A percentile compares a stretch with the other conserved stretches of the same genome.
Evolutionary conservation across 2,888 invertebrate species (phyloP).

Genomic region (Tholera decimalis): DNA sequence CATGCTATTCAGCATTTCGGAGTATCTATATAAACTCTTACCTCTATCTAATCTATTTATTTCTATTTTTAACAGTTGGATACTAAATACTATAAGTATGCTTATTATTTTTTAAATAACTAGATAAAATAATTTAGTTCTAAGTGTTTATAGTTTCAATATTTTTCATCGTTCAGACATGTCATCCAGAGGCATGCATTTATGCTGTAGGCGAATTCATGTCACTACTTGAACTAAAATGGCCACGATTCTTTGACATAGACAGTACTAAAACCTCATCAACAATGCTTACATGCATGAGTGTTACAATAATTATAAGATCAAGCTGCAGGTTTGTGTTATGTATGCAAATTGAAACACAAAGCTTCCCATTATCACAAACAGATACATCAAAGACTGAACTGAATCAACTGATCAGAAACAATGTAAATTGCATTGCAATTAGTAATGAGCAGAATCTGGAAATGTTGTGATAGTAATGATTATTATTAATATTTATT

Average conservation of each 20-base stretch:
- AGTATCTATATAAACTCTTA: too few relatives aligned
- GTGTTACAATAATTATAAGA: background rate
- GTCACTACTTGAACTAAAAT: background rate
- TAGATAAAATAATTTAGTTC: too few relatives aligned
- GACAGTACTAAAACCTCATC: background rate
- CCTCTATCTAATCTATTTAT: too few relatives aligned
- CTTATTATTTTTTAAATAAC: too few relatives aligned
- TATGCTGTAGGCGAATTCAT: too few relatives aligned
- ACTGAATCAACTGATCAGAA: background rate
- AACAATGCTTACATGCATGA: background rate
- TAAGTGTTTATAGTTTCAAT: too few relatives aligned
- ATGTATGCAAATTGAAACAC: background rate
- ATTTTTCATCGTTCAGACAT: background rate
- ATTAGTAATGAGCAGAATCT: background rate
- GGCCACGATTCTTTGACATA: slow-evolving; percentile 1
- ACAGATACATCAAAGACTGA: background rate
- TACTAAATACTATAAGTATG: too few relatives aligned
- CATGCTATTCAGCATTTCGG: too few relatives aligned
- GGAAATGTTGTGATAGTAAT: too few relatives aligned
- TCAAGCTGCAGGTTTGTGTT: background rate
- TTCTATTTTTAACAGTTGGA: too few relatives aligned
- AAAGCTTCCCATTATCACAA: slow-evolving; percentile 8
- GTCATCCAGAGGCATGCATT: too few relatives aligned
- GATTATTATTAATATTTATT: too few relatives aligned
- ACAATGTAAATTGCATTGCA: slow-evolving; percentile 9